Evolutionary conservation across 2,888 invertebrate genomes (phyloP), one percentile per base, ranked within the genome.

Genomic region (Microplitis deprimator): DNA sequence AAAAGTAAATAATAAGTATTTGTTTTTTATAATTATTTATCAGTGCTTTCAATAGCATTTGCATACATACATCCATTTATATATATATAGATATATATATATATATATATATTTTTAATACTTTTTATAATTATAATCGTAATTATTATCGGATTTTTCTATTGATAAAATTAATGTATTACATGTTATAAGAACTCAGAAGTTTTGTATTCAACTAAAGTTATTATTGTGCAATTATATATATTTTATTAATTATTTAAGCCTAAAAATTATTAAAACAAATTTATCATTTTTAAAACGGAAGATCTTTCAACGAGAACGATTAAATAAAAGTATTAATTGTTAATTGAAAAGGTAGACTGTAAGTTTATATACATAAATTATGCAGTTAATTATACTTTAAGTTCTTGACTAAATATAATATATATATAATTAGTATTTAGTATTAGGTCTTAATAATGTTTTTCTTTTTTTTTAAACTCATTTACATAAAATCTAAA

Each of bases 1-100:
- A 68, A 75, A 59, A 81, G 80, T 60, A 81, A 79, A 80, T 83
- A 80, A 83, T 50, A 77, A 40, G 62, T 79, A 78, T 50, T 73
- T 69, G 20, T 13, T 68, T 59, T 75, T 62, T 71, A 68, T 65
- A 40, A 64, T 4, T 50, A 40, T 16, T 41, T 74, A 68, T n/a
- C 62, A 50, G 74, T 77, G 39, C 59, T 68, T 60, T 62, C 75
- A 50, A 50, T 50, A 50, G 50, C 60, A 60, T 40, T 62, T 16
- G 17, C 60, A 71, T 70, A 70, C 69, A 13, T 68, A 40, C 39
- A 13, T 50, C 13, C 50, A 50, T 50, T 50, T 50, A 50, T 10
- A 50, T 50, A 50, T 50, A 50, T 50, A 50, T 50, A 10, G 39
- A 60, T 40, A 75, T 68, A 76, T 73, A 72, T 72, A 71, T 71